Evolutionary conservation across 1,140 invertebrate genomes (phyloP).

Genomic region (Medauroidea extradentata): DNA sequence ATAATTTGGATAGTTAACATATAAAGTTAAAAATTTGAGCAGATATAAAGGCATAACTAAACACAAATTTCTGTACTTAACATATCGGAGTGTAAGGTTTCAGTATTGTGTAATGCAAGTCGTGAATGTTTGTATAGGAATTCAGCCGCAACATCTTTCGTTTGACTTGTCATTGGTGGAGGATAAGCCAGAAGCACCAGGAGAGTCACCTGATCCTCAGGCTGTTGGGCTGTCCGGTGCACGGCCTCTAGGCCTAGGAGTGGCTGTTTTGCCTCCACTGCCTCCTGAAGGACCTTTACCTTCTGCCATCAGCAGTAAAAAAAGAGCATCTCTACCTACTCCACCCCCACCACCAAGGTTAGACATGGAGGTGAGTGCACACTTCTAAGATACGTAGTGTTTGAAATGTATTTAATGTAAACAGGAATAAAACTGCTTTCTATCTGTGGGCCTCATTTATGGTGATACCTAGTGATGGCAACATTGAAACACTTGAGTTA

Average conservation of each 20-base stretch:
- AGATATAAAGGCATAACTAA: too few relatives aligned
- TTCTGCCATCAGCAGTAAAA: conserved; percentile 43
- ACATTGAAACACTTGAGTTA: too few relatives aligned
- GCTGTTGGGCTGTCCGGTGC: conserved; percentile 68
- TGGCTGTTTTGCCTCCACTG: conserved; percentile 49
- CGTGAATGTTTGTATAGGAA: conserved; percentile 41
- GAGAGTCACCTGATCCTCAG: conserved; percentile 68
- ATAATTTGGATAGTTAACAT: too few relatives aligned
- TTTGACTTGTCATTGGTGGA: conserved; percentile 47
- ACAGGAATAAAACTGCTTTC: too few relatives aligned
- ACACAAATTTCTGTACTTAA: too few relatives aligned
- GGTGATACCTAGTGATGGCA: too few relatives aligned
- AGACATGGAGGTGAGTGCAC: conserved; percentile 58
- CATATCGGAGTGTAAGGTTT: too few relatives aligned
- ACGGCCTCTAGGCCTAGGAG: conserved; percentile 61
- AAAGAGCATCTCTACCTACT: conserved; percentile 41
- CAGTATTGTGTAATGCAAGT: too few relatives aligned
- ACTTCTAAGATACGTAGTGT: too few relatives aligned
- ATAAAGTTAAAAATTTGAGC: too few relatives aligned
- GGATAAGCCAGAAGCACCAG: conserved; percentile 64
- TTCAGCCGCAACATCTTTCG: conserved; percentile 49
- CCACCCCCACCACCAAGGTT: conserved; percentile 57
- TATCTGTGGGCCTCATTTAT: too few relatives aligned
- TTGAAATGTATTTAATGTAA: too few relatives aligned
- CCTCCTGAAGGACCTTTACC: conserved; percentile 49